Evolutionary conservation across 2,797 vertebrate genomes (phyloP).

Genomic region (Chelmon rostratus): DNA sequence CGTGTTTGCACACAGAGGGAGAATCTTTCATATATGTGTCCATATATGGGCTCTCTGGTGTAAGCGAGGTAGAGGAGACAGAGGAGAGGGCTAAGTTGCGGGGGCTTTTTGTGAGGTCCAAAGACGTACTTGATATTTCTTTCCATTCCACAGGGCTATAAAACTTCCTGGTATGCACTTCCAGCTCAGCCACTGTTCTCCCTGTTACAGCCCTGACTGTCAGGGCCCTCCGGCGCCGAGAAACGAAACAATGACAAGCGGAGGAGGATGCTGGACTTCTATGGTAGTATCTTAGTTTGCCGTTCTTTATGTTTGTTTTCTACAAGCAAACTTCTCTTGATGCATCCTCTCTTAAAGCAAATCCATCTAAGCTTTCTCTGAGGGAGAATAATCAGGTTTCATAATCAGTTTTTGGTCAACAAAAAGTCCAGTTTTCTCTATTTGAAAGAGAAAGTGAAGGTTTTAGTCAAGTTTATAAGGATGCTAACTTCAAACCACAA

Average conservation of each 20-base stretch:
- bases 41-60: conserved; percentile 83
- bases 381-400: neutral
- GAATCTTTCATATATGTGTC: conserved; percentile 77
- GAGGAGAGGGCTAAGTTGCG: conserved; percentile 65
- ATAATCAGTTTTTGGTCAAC: conserved; percentile 8
- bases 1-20: conserved; percentile 69
- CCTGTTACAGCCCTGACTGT: conserved; percentile 59
- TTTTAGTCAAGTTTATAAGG: conserved; percentile 42
- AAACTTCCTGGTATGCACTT: conserved; percentile 82
- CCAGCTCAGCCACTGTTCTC: conserved; percentile 70
- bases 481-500: conserved; percentile 53
- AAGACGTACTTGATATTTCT: conserved; percentile 78
- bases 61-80: conserved; percentile 65
- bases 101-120: conserved; percentile 80
- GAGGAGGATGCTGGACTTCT: conserved; percentile 56
- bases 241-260: conserved; percentile 46
- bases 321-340: conserved; percentile 15
- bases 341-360: neutral
- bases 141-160: conserved; percentile 83
- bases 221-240: conserved; percentile 37
- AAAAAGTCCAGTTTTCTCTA: conserved; percentile 17
- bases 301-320: conserved; percentile 19
- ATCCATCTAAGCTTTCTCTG: neutral
- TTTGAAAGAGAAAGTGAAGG: conserved; percentile 39
- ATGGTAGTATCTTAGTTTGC: conserved; percentile 22